Evolutionary conservation across 2,113 vertebrate genomes (phyloP).

Genomic region (Rhipidura dahli): DNA sequence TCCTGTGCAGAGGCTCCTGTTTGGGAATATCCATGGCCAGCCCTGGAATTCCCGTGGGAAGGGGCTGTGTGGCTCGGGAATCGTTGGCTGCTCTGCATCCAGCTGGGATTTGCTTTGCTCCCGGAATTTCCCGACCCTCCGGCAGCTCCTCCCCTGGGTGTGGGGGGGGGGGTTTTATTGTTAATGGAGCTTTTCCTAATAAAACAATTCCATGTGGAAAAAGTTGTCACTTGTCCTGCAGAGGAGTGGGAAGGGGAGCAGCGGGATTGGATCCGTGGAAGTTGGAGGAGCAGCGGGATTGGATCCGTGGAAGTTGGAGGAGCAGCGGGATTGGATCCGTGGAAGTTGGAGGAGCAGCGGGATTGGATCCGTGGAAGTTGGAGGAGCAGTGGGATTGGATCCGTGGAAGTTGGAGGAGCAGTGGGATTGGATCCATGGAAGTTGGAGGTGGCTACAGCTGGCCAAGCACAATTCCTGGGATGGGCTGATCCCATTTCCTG

Average conservation of each 20-base stretch:
- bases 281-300: background rate
- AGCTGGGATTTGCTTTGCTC: background rate
- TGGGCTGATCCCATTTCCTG: background rate
- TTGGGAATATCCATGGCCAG: background rate
- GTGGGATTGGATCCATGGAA: background rate
- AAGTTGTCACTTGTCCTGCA: background rate
- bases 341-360: background rate
- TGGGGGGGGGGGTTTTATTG: background rate
- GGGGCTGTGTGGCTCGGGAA: background rate
- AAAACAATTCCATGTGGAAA: background rate
- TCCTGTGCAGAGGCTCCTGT: background rate
- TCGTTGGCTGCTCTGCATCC: background rate
- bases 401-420: background rate
- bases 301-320: accelerated
- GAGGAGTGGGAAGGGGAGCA: background rate
- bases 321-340: background rate
- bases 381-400: background rate
- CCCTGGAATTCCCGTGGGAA: background rate
- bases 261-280: background rate
- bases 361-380: background rate
- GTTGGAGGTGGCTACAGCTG: background rate
- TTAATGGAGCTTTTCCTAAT: slow-evolving; percentile 1
- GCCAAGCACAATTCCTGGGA: background rate
- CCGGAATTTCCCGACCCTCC: background rate
- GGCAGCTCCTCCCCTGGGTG: background rate